These are phyloP conservation scores for Porites rus DNA, from an alignment of 92 coral and sea anemone genomes.

Conservation along the genomic window DNA sequence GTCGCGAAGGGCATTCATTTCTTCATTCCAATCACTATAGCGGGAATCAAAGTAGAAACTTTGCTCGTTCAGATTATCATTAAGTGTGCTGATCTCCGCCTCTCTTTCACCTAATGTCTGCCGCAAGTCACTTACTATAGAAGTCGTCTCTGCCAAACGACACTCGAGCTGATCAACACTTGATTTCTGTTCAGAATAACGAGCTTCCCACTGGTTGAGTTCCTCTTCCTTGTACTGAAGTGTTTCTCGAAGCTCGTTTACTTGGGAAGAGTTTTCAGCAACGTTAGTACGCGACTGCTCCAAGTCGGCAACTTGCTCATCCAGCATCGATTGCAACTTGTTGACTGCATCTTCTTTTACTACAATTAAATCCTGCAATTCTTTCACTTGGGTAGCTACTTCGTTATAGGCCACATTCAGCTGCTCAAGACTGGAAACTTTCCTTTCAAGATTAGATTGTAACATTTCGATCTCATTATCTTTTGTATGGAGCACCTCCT, in stretches of 20 bases:
- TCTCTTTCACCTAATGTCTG: slow-evolving; percentile 8
- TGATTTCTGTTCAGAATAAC: slow-evolving; percentile 50
- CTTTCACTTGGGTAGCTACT: slow-evolving; percentile 11
- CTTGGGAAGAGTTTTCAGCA: slow-evolving; percentile 40
- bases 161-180: slow-evolving; percentile 45
- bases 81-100: slow-evolving; percentile 4
- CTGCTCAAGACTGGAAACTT: slow-evolving; percentile 23
- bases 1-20: slow-evolving; percentile 3
- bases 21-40: slow-evolving; percentile 15
- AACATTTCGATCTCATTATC: slow-evolving; percentile 28
- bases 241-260: slow-evolving; percentile 26
- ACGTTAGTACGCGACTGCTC: slow-evolving; percentile 11
- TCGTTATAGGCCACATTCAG: slow-evolving; percentile 17
- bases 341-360: slow-evolving; percentile 28
- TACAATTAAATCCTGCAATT: slow-evolving; percentile 26
- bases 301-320: slow-evolving; percentile 15
- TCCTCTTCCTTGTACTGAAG: slow-evolving; percentile 59
- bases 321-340: slow-evolving; percentile 26
- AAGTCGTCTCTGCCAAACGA: slow-evolving; percentile 63
- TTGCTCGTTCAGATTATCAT: slow-evolving; percentile 12
- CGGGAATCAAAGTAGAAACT: slow-evolving; percentile 15
- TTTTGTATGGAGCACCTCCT: slow-evolving; percentile 2
- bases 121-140: slow-evolving; percentile 14
- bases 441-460: slow-evolving; percentile 23
- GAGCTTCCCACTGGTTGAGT: slow-evolving; percentile 47